A percentile compares a stretch with the other conserved stretches of the same genome.
Conservation (phyloP, 2,113 vertebrate species). For the Charadrius vociferus region DNA sequence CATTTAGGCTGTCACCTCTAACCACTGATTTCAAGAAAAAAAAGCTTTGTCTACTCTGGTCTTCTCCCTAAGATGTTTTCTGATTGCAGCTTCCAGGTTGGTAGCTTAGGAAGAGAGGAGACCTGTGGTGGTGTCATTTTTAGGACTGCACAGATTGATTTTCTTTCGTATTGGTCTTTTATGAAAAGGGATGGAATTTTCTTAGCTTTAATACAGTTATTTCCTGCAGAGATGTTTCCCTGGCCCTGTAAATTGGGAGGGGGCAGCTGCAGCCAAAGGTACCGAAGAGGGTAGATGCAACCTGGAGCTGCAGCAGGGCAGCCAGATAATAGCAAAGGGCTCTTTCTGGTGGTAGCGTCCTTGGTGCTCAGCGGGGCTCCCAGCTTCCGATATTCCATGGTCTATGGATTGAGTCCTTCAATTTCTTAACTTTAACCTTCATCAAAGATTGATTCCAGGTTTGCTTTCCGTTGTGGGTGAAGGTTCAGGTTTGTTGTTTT, state of each 20-base stretch:
- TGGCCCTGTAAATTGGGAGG: not conserved
- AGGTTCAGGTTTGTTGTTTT: slow-evolving; percentile 2
- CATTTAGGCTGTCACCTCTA: not conserved
- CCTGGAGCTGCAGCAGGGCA: not conserved
- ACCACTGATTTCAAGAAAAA: not conserved
- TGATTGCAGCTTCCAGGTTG: not conserved
- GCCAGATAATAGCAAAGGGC: no score
- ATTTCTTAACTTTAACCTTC: not conserved
- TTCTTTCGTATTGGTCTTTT: not conserved
- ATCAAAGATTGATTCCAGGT: not conserved
- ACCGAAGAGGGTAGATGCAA: not conserved
- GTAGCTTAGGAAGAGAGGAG: not conserved
- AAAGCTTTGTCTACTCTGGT: not conserved
- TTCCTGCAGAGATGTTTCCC: not conserved
- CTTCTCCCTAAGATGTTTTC: not conserved
- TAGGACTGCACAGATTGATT: not conserved
- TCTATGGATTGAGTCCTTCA: not conserved
- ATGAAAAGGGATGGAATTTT: not conserved
- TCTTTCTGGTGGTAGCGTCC: not conserved
- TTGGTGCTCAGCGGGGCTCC: not conserved
- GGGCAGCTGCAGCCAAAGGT: not conserved
- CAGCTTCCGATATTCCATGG: not conserved
- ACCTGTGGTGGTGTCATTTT: not conserved
- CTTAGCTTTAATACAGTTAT: not conserved
- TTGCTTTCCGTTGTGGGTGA: slow-evolving; percentile 13